Evolutionary conservation across 2,888 invertebrate genomes (phyloP), one percentile per base, ranked within the genome.

Genomic region (Hololepta plana): DNA sequence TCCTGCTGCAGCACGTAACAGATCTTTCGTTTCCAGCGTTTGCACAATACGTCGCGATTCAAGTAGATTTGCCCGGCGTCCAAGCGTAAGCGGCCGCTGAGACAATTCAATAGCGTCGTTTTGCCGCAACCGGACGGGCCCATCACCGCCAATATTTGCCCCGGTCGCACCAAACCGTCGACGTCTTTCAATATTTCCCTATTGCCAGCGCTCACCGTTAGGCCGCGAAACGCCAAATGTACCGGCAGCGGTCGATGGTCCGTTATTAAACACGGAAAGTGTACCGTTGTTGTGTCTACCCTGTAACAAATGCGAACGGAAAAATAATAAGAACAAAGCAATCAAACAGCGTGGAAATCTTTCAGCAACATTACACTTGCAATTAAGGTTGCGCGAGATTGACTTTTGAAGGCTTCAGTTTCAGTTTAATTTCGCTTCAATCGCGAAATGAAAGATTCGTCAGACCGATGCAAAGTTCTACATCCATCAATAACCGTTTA

Each of bases 1-100:
- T 82, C 81, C 46, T 80, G 74, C 49, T 82, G 81, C 32, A 79
- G 62, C 23, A 81, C 81, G 52, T 81, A 82, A 43, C 77, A 76
- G 39, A 82, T 76, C 45, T 71, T 68, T 36, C 80, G 57, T 38
- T 74, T 71, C 63, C 73, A 72, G 37, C 70, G 54, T 44, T 74
- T 76, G 38, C 66, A 68, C 14, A 51, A 37, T 5, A 45, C 42
- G 29, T 54, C 53, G 30, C 52, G 37, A 37, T 55, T 55, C 32
- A 53, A 38, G 32, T 46, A 47, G 28, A 55, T 54, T 32, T 62
- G 62, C 27, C 81, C 81, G 27, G 66, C 60, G 41, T 70, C 66
- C 28, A 72, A 53, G 33, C 66, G 64, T 25, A 69, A 53, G 33
- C 80, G 63, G 1, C 81, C 81, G 34, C 77, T 72, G 29, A 82